Conservation (phyloP, 2,113 vertebrate species). For the Onychorhynchus coronatus region DNA sequence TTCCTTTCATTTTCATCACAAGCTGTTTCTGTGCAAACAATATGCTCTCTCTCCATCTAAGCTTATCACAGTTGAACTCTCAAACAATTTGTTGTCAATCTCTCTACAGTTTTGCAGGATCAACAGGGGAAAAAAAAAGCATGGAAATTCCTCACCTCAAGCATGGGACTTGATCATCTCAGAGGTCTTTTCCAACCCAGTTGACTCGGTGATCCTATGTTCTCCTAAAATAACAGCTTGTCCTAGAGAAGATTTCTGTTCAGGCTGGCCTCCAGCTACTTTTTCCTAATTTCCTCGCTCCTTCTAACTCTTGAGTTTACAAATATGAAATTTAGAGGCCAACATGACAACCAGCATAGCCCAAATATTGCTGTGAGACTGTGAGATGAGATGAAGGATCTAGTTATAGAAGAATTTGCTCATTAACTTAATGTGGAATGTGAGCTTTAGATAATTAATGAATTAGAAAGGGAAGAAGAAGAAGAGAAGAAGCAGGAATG, state of each 20-base stretch:
- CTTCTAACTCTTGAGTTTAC: not conserved
- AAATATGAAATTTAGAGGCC: not conserved
- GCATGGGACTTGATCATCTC: not conserved
- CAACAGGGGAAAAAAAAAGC: conserved; percentile 1
- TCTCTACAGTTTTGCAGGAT: not conserved
- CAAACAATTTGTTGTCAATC: not conserved
- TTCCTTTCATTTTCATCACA: conserved; percentile 30
- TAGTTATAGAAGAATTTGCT: not conserved
- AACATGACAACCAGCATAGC: not conserved
- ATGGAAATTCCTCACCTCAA: not conserved
- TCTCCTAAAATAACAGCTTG: not conserved
- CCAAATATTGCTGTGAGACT: not conserved
- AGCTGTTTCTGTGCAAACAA: conserved; percentile 11
- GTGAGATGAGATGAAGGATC: not conserved
- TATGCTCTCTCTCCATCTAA: not conserved
- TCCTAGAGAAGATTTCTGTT: not conserved
- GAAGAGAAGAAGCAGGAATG: not conserved
- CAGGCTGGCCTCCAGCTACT: not conserved
- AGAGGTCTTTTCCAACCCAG: not conserved
- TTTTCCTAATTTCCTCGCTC: not conserved
- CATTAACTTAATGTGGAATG: not conserved
- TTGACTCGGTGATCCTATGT: not conserved
- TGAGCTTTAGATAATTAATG: not conserved
- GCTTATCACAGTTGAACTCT: not conserved
- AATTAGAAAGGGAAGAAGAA: not conserved